Conservation (phyloP, 2,888 invertebrate species). For the Eupithecia subfuscata region DNA sequence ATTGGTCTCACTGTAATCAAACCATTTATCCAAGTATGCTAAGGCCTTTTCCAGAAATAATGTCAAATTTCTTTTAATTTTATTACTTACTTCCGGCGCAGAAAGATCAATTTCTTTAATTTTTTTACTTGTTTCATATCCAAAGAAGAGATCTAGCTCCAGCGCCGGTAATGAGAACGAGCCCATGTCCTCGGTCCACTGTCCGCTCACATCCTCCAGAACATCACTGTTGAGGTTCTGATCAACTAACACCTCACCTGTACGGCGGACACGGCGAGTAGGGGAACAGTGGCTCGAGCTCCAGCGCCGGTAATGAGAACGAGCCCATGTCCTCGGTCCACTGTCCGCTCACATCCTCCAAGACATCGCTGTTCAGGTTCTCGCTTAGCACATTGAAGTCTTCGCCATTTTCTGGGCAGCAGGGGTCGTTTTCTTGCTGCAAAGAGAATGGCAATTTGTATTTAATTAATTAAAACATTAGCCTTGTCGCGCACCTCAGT, state of each 20-base stretch:
- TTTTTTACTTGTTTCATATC: no score
- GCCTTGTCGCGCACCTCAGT: no score
- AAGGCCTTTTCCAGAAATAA: no score
- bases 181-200: conserved; percentile 92
- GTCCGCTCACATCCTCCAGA: conserved; percentile 73
- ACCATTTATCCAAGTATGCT: no score
- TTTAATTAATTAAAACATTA: no score
- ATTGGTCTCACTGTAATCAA: no score
- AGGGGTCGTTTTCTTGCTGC: conserved; percentile 76
- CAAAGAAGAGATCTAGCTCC: no score
- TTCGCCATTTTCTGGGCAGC: conserved; percentile 77
- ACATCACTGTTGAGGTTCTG: conserved; percentile 59
- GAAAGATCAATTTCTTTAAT: no score
- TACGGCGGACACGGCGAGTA: conserved; percentile 93
- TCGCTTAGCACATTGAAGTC: conserved; percentile 71
- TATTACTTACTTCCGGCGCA: no score
- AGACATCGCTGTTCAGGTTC: conserved; percentile 68
- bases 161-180: conserved; percentile 92
- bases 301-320: conserved; percentile 92
- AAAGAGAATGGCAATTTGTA: conserved; percentile 10
- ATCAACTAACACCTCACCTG: conserved; percentile 79
- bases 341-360: conserved; percentile 75
- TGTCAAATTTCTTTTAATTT: no score
- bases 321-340: conserved; percentile 94
- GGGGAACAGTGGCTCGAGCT: conserved; percentile 94